Evolutionary conservation across 2,888 invertebrate species (phyloP).

Genomic region (Chirona hameri): DNA sequence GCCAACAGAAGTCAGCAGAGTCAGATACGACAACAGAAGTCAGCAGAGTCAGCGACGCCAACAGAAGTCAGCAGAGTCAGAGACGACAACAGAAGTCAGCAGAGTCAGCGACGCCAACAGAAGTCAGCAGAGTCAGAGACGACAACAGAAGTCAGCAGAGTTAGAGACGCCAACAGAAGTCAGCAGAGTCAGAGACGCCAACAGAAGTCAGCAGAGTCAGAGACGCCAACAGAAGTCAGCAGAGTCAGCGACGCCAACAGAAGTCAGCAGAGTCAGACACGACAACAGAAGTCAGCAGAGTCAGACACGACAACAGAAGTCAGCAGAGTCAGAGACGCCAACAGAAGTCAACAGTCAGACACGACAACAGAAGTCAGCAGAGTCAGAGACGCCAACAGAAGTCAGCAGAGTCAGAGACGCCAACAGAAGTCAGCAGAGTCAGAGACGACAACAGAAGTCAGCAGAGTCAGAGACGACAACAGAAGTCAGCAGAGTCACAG

Average conservation of each 20-base stretch:
- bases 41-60: neutral
- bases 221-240: neutral
- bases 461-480: neutral
- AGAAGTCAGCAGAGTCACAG: neutral
- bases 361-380: neutral
- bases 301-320: neutral
- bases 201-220: neutral
- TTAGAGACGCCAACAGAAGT: neutral
- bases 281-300: neutral
- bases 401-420: neutral
- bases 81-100: neutral
- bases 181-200: too few species aligned
- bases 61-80: neutral
- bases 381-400: neutral
- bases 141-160: neutral
- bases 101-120: neutral
- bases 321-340: neutral
- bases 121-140: neutral
- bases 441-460: neutral
- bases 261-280: too few species aligned
- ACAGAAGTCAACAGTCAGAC: too few species aligned
- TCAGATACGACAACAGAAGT: neutral
- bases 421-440: too few species aligned
- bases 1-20: neutral
- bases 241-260: neutral